phyloP scores from a whole-genome alignment of 1,140 invertebrate species.

The Eumaeus atala region DNA sequence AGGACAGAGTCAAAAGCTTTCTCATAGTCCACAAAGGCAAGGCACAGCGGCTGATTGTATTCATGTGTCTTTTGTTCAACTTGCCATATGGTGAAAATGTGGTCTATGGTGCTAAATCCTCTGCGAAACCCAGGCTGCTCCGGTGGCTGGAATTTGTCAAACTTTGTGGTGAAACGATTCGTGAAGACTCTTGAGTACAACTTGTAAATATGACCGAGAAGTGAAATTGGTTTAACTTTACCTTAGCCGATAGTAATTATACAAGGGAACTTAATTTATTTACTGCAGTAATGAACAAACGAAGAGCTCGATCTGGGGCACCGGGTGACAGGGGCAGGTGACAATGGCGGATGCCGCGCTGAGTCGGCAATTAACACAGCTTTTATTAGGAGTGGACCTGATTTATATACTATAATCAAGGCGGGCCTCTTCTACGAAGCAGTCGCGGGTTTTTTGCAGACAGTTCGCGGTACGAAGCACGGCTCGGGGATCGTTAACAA shows the following conservation, averaged over 20 bases:
- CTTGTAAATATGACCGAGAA: too few species aligned
- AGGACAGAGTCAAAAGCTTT: too few species aligned
- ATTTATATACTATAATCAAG: conserved; percentile 40
- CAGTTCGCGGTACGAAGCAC: conserved; percentile 25
- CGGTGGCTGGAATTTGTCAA: too few species aligned
- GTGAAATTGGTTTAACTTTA: too few species aligned
- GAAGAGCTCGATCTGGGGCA: conserved; percentile 21
- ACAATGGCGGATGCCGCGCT: conserved; percentile 5
- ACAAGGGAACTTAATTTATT: not conserved
- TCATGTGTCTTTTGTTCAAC: too few species aligned
- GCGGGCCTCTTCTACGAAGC: conserved; percentile 18
- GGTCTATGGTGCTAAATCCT: too few species aligned
- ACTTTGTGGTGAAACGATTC: too few species aligned
- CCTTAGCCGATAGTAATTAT: not conserved
- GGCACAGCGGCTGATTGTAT: too few species aligned
- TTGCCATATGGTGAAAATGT: too few species aligned
- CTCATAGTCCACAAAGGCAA: too few species aligned
- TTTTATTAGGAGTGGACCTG: conserved; percentile 45
- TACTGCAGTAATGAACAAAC: conserved; percentile 20
- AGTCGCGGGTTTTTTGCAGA: conserved; percentile 26
- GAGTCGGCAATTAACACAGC: conserved; percentile 41
- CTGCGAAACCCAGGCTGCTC: too few species aligned
- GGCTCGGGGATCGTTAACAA: conserved; percentile 14
- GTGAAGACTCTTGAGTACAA: too few species aligned
- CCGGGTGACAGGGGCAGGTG: conserved; percentile 5